Percentiles rank a stretch among this genome's conserved stretches.
phyloP scores from a whole-genome alignment of 2,113 vertebrate genomes.

The Malurus elegans region DNA sequence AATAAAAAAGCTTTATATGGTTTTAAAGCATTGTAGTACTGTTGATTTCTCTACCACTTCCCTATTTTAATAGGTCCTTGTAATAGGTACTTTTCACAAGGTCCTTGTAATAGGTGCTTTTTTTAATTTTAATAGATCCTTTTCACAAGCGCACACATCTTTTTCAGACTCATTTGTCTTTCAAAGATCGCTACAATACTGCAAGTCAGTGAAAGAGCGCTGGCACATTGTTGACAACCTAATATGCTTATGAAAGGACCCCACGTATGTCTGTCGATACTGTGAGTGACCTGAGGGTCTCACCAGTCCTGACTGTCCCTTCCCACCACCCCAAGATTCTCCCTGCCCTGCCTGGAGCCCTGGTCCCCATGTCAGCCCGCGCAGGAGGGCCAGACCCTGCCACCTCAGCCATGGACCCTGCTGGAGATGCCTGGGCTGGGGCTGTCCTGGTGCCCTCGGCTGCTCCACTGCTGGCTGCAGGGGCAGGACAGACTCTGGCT shows the following conservation, averaged over 20 bases:
- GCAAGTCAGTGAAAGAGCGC: not conserved
- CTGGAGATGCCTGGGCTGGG: accelerated
- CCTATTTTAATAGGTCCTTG: not conserved
- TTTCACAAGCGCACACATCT: not conserved
- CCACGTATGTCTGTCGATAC: not conserved
- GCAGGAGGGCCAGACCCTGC: accelerated
- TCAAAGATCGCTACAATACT: not conserved
- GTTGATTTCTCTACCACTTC: not conserved
- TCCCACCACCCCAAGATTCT: not conserved
- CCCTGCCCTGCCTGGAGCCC: not conserved
- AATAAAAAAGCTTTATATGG: not conserved
- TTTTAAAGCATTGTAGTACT: not conserved
- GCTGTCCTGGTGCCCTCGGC: not conserved
- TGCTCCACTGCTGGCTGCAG: too few relatives aligned
- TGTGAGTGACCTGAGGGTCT: not conserved
- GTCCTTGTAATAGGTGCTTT: too few relatives aligned
- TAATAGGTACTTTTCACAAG: not conserved
- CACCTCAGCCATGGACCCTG: accelerated
- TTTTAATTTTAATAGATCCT: not conserved
- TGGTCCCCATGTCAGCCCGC: not conserved
- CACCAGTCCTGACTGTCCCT: not conserved
- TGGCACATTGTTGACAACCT: not conserved
- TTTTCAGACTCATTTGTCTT: not conserved
- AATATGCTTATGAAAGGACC: not conserved
- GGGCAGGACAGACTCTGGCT: accelerated